Percentiles rank a stretch among this genome's conserved stretches.
Evolutionary conservation across 2,113 vertebrate genomes (phyloP).

Genomic region (Phalacrocorax aristotelis): DNA sequence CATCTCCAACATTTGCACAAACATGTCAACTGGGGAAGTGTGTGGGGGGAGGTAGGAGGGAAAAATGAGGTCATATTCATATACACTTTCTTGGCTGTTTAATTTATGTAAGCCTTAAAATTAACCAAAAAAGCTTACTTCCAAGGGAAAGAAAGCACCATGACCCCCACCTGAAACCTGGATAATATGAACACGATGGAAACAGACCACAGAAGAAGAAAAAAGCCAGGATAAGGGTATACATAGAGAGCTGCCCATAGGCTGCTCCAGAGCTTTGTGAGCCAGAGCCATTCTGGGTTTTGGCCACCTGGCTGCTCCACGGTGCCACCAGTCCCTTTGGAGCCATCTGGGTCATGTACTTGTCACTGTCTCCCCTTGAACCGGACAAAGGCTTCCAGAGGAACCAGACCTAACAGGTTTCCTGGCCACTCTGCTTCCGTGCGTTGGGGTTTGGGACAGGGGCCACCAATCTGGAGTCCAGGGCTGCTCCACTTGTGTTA

Average conservation of each 20-base stretch:
- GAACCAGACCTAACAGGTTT: neutral
- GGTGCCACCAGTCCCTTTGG: neutral
- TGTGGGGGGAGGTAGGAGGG: slow-evolving; percentile 67
- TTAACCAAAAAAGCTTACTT: neutral
- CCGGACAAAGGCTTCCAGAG: neutral
- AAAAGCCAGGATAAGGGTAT: neutral
- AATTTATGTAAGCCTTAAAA: slow-evolving; percentile 63
- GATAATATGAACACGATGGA: neutral
- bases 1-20: slow-evolving; percentile 66
- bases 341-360: neutral
- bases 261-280: neutral
- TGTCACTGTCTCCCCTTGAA: neutral
- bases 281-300: neutral
- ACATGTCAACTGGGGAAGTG: slow-evolving; percentile 65
- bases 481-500: neutral
- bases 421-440: neutral
- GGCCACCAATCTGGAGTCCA: neutral
- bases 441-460: neutral
- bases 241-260: neutral
- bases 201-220: neutral
- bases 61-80: slow-evolving; percentile 62
- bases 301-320: neutral
- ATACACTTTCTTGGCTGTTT: slow-evolving; percentile 55
- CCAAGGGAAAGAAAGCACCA: neutral
- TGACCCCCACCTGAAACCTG: neutral